Percentiles rank a stretch among this genome's conserved stretches.
Conservation (phyloP, 2,888 invertebrate species). For the Uropetala carovei region DNA sequence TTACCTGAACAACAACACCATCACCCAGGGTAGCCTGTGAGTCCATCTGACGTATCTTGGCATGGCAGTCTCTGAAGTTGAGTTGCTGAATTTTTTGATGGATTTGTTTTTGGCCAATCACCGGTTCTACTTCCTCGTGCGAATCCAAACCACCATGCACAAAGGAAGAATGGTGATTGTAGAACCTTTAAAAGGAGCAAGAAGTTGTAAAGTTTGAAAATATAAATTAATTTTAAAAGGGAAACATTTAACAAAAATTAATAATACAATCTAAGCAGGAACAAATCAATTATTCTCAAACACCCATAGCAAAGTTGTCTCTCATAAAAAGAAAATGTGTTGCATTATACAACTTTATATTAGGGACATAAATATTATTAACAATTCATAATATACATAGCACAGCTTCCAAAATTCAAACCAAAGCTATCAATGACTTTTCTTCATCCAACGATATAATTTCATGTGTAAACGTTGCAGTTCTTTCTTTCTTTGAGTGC, state of each 20-base stretch:
- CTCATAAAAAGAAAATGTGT: neutral
- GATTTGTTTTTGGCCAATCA: constrained; percentile 94
- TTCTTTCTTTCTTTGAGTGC: too few species aligned
- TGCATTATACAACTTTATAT: neutral
- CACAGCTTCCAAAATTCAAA: too few species aligned
- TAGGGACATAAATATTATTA: too few species aligned
- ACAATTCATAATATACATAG: too few species aligned
- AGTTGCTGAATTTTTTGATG: constrained; percentile 96
- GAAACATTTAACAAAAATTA: neutral
- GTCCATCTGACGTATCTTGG: constrained; percentile 98
- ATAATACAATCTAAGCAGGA: neutral
- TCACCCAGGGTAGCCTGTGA: constrained; percentile 95
- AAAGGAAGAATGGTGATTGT: constrained; percentile 96
- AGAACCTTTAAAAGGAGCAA: constrained; percentile 82
- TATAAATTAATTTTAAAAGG: neutral
- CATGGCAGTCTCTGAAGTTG: constrained; percentile 97
- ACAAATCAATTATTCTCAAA: neutral
- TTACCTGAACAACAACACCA: constrained; percentile 94
- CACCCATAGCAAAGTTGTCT: neutral
- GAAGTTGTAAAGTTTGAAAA: neutral
- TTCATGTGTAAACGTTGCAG: too few species aligned
- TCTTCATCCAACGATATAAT: too few species aligned
- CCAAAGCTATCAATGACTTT: too few species aligned
- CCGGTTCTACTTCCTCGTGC: constrained; percentile 88
- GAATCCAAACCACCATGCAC: constrained; percentile 95